These are phyloP conservation scores for Amazona vittata DNA, from an alignment of 2,113 vertebrate species.

Conservation along the genomic window DNA sequence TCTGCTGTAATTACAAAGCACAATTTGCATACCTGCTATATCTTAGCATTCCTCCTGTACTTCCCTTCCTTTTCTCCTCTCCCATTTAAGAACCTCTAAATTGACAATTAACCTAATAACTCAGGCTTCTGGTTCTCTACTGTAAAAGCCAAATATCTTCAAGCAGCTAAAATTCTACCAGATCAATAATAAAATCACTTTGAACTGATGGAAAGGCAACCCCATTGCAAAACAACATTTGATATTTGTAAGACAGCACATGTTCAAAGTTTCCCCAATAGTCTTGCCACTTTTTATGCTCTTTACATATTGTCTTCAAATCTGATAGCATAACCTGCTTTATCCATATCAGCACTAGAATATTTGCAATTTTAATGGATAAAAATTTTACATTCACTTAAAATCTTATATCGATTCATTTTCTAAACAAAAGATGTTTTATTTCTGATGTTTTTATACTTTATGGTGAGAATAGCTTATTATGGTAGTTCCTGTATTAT, in stretches of 20 bases:
- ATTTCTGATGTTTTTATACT: neutral
- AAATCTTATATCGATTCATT: neutral
- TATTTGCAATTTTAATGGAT: neutral
- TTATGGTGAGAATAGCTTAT: neutral
- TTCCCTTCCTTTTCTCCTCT: neutral
- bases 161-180: neutral
- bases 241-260: neutral
- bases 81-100: neutral
- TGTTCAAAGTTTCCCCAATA: neutral
- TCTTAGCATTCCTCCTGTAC: neutral
- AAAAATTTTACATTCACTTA: neutral
- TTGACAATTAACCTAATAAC: neutral
- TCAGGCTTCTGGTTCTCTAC: neutral
- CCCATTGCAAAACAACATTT: neutral
- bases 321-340: neutral
- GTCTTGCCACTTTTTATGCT: neutral
- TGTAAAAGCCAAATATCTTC: neutral
- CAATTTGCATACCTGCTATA: neutral
- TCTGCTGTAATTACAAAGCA: neutral
- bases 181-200: neutral
- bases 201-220: neutral
- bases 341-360: neutral
- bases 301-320: neutral
- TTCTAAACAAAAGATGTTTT: neutral
- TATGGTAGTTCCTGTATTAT: neutral